A percentile compares a stretch with the other conserved stretches of the same genome.
Evolutionary conservation across 2,888 invertebrate species (phyloP).

Genomic region (Watsonalla binaria): DNA sequence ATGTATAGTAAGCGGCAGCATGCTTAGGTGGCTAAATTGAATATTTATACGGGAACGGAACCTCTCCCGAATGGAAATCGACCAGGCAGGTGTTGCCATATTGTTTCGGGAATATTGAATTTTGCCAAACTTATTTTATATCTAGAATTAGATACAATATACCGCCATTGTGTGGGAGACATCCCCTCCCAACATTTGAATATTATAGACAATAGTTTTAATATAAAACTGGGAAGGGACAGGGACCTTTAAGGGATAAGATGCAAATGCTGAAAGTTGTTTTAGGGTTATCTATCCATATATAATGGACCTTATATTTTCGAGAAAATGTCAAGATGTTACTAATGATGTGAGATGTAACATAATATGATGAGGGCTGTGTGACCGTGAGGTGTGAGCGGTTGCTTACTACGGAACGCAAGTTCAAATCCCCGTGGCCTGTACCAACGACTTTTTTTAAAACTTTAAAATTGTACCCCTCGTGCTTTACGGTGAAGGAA

Average conservation of each 20-base stretch:
- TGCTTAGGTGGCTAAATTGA: slow-evolving; percentile 46
- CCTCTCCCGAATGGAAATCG: slow-evolving; percentile 39
- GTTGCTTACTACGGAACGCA: too few relatives aligned
- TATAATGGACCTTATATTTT: too few relatives aligned
- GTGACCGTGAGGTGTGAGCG: neutral
- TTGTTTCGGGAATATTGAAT: slow-evolving; percentile 65
- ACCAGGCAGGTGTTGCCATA: slow-evolving; percentile 52
- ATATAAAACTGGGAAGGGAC: neutral
- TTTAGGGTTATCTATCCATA: too few relatives aligned
- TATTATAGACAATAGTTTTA: slow-evolving; percentile 1
- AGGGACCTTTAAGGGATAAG: neutral
- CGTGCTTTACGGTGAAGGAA: too few relatives aligned
- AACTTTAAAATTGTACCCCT: too few relatives aligned
- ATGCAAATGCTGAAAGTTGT: too few relatives aligned
- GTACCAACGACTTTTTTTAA: too few relatives aligned
- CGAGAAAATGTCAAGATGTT: neutral
- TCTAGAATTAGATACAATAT: slow-evolving; percentile 47
- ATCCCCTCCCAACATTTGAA: slow-evolving; percentile 2
- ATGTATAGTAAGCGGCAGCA: slow-evolving; percentile 24
- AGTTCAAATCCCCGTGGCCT: too few relatives aligned
- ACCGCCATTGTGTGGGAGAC: neutral
- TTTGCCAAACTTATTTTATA: slow-evolving; percentile 56
- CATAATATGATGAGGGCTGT: neutral
- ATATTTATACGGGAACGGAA: slow-evolving; percentile 50
- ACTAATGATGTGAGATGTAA: too few relatives aligned